Percentiles rank a stretch among this genome's conserved stretches.
Evolutionary conservation across 2,888 invertebrate genomes (phyloP).

Genomic region (Eilema griseolum): DNA sequence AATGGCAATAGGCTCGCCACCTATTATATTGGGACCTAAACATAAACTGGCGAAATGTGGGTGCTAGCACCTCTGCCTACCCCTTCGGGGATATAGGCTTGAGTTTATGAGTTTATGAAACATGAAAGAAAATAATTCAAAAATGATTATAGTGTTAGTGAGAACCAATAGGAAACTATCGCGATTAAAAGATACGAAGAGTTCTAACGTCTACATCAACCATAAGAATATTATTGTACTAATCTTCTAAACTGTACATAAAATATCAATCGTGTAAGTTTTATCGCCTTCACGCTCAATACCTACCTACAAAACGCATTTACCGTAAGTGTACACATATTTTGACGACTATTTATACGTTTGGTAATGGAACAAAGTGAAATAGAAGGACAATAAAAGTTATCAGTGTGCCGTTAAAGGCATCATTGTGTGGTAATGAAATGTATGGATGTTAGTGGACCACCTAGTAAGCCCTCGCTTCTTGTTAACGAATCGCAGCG

Average conservation of each 20-base stretch:
- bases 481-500: conserved; percentile 51
- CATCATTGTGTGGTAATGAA: conserved; percentile 68
- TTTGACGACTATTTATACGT: conserved; percentile 62
- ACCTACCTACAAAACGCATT: conserved; percentile 33
- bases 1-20: no score
- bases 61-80: no score
- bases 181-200: background rate
- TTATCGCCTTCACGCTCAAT: conserved; percentile 7
- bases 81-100: no score
- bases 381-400: conserved; percentile 72
- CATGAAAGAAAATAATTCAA: background rate
- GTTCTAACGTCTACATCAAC: background rate
- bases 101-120: no score
- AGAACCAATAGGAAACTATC: no score
- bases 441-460: conserved; percentile 67
- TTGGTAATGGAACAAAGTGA: conserved; percentile 67
- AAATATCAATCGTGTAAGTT: background rate
- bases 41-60: no score
- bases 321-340: conserved; percentile 59
- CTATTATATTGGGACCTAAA: no score
- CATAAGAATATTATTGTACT: background rate
- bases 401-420: conserved; percentile 63
- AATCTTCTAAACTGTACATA: conserved; percentile 1
- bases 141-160: no score
- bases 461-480: conserved; percentile 64